phyloP scores from a whole-genome alignment of 2,113 vertebrate species.

The Dendropsophus ebraccatus region DNA sequence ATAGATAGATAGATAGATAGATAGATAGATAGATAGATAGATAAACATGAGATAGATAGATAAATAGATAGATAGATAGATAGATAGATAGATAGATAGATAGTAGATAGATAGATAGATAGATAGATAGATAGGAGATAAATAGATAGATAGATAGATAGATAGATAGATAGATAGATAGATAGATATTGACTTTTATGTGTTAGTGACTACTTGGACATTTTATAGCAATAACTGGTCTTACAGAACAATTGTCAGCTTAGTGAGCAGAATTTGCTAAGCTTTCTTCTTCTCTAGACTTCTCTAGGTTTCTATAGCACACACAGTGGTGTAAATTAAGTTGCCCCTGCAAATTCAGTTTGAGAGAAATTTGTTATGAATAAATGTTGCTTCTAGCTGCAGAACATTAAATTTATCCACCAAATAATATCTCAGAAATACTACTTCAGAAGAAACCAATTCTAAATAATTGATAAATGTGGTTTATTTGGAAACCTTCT shows the following conservation, averaged over 20 bases:
- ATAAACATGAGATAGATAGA: too few species aligned
- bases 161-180: background rate
- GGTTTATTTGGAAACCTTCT: constrained; percentile 88
- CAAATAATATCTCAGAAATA: constrained; percentile 93
- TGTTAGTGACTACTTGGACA: background rate
- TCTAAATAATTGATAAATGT: constrained; percentile 95
- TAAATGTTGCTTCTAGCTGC: constrained; percentile 79
- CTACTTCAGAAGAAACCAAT: constrained; percentile 92
- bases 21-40: background rate
- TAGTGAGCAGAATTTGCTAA: constrained; percentile 83
- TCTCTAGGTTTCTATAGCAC: constrained; percentile 80
- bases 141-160: background rate
- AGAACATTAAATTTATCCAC: constrained; percentile 94
- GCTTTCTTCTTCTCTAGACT: constrained; percentile 79
- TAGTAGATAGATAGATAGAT: background rate
- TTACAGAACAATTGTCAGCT: constrained; percentile 76
- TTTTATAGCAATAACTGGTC: constrained; percentile 75
- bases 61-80: too few species aligned
- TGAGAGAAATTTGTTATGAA: constrained; percentile 91
- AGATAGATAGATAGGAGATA: background rate
- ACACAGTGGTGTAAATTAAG: constrained; percentile 90
- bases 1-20: background rate
- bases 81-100: too few species aligned
- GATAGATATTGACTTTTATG: background rate
- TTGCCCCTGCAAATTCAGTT: constrained; percentile 93